Conservation (phyloP, 2,797 vertebrate species). For the Arrhamphus sclerolepis region DNA sequence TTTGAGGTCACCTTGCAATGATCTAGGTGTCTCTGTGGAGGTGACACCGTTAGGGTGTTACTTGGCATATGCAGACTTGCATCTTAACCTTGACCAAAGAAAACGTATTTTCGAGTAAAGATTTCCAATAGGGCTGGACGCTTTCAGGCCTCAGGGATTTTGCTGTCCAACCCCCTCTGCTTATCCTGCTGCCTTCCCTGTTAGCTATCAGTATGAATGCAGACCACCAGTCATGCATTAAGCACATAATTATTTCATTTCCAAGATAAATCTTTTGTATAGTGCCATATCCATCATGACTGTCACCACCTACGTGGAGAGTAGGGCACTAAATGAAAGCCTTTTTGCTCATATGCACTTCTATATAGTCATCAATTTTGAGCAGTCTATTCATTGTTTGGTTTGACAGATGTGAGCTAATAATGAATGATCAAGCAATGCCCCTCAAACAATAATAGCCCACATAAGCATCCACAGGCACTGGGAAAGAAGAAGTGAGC, state of each 20-base stretch:
- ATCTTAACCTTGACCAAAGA: conserved; percentile 80
- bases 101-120: conserved; percentile 79
- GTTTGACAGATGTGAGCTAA: conserved; percentile 87
- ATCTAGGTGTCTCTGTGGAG: conserved; percentile 62
- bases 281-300: conserved; percentile 90
- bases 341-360: conserved; percentile 90
- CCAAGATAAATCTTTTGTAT: conserved; percentile 92
- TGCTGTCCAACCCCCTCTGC: conserved; percentile 62
- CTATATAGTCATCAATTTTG: conserved; percentile 90
- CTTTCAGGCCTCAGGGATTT: conserved; percentile 63
- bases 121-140: conserved; percentile 64
- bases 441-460: conserved; percentile 74
- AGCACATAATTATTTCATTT: conserved; percentile 93
- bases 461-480: conserved; percentile 47
- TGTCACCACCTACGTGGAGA: conserved; percentile 87
- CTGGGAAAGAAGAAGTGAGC: conserved; percentile 3
- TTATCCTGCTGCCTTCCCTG: conserved; percentile 71
- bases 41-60: conserved; percentile 61
- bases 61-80: conserved; percentile 65
- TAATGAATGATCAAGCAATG: conserved; percentile 87
- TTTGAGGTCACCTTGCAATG: conserved; percentile 81
- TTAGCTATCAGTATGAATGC: conserved; percentile 87
- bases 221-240: conserved; percentile 89
- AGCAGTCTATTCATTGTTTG: conserved; percentile 88
- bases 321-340: conserved; percentile 89